Evolutionary conservation across 1,140 invertebrate genomes (phyloP), one percentile per base, ranked within the genome.

Genomic region (Drosophila ironensis): DNA sequence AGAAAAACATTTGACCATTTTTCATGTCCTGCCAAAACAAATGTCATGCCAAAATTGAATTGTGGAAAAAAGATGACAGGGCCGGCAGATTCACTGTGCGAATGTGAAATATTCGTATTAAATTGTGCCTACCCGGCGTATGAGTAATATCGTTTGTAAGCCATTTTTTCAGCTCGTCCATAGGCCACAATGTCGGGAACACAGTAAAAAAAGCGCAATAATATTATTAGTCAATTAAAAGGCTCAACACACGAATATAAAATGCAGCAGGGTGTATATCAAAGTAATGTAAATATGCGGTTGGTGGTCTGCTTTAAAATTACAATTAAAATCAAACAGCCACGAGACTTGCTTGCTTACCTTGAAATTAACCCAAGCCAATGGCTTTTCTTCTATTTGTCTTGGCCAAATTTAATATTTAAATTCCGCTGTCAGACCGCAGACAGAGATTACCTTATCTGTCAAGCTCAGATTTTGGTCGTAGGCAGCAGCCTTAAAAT

Each of bases 1-100:
- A 64, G 59, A 74, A 86, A 84, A 87, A 84, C 70, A 81, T 74
- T 84, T 86, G 80, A 84, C 74, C 80, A 73, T 73, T 78, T 77
- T 81, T 73, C 44, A 69, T 70, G 50, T 35, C 41, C 61, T 57
- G 51, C 35, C 60, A 54, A 53, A 53, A 67, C 22, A 67, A 67
- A 70, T 63, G 59, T 61, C 59, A 70, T 42, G 53, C 50, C 8
- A 59, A 75, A 84, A 84, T 86, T 80, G 71, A 86, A 87, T 84
- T 78, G 70, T 59, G 71, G 44, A 64, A 51, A 46, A 61, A 60
- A 61, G 33, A 64, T 33, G 69, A 72, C 57, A 70, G 44, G 42
- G 38, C 27, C 48, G 60, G 53, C 59, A 37, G 68, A 50, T n/a
- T n/a, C n/a, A n/a, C n/a, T 37, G 44, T 47, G 44, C 40, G 50